Evolutionary conservation across 2,113 vertebrate genomes (phyloP).

Genomic region (Lota lota): DNA sequence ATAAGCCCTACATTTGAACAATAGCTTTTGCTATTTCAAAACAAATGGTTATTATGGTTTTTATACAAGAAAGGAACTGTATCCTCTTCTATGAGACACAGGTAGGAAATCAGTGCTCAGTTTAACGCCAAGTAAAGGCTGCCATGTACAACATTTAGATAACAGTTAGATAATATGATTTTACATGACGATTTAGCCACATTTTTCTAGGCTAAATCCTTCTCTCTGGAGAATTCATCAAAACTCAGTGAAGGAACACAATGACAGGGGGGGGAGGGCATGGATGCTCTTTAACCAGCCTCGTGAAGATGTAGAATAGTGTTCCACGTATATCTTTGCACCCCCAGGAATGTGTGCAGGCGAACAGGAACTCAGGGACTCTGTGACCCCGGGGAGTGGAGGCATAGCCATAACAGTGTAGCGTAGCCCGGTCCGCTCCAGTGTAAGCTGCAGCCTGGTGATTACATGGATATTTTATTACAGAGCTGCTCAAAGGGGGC

Average conservation of each 20-base stretch:
- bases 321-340: background rate
- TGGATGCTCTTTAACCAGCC: no score
- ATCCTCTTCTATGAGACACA: background rate
- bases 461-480: constrained; percentile 43
- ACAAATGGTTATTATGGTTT: background rate
- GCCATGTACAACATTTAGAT: background rate
- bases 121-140: no score
- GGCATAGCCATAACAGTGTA: background rate
- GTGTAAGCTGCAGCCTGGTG: background rate
- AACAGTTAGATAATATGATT: background rate
- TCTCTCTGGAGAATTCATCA: no score
- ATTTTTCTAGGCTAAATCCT: background rate
- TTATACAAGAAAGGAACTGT: background rate
- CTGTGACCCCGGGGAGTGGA: background rate
- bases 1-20: background rate
- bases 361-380: background rate
- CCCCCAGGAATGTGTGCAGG: background rate
- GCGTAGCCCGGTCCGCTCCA: background rate
- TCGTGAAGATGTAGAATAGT: no score
- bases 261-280: background rate
- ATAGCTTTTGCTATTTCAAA: background rate
- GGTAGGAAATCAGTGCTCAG: background rate
- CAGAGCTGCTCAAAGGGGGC: constrained; percentile 8
- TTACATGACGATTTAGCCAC: background rate
- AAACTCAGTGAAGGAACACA: background rate